These are phyloP conservation scores for Coecobrya sp. DNA, from an alignment of 2,888 invertebrate genomes.

Conservation along the genomic window DNA sequence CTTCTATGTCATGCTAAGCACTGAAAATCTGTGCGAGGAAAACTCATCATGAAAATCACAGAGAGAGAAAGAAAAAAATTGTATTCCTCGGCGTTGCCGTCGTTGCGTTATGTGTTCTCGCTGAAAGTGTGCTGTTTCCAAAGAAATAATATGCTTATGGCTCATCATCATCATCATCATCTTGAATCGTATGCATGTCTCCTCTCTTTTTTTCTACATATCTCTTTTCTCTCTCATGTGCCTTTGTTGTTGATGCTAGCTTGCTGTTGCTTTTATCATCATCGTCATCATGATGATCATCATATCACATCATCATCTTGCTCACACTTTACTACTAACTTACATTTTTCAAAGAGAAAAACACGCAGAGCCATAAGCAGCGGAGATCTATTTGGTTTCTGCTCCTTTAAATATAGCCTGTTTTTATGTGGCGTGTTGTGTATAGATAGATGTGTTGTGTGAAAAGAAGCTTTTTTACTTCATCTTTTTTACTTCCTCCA, in stretches of 20 bases:
- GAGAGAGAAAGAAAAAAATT: neutral
- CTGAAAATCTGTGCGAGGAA: slow-evolving; percentile 57
- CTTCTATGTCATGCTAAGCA: slow-evolving; percentile 69
- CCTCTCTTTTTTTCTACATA: neutral
- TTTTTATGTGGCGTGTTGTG: neutral
- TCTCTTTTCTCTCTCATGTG: neutral
- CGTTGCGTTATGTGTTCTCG: neutral
- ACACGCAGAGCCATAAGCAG: neutral
- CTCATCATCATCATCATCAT: slow-evolving; percentile 47
- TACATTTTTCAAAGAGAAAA: neutral
- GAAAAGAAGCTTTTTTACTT: slow-evolving; percentile 23
- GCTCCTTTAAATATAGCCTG: slow-evolving; percentile 22
- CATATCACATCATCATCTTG: neutral
- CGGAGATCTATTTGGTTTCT: neutral
- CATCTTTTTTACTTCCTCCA: neutral
- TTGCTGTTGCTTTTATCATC: slow-evolving; percentile 15
- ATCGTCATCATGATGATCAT: slow-evolving; percentile 7
- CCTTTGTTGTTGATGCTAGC: neutral
- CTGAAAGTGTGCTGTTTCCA: no score
- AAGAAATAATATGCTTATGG: neutral
- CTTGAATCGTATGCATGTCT: neutral
- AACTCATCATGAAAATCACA: slow-evolving; percentile 37
- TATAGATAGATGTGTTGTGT: slow-evolving; percentile 17
- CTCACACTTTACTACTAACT: slow-evolving; percentile 28
- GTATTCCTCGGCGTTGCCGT: no score